Base-by-base conservation (phyloP, 1,140 invertebrate species). In the Augochlora pura region DNA sequence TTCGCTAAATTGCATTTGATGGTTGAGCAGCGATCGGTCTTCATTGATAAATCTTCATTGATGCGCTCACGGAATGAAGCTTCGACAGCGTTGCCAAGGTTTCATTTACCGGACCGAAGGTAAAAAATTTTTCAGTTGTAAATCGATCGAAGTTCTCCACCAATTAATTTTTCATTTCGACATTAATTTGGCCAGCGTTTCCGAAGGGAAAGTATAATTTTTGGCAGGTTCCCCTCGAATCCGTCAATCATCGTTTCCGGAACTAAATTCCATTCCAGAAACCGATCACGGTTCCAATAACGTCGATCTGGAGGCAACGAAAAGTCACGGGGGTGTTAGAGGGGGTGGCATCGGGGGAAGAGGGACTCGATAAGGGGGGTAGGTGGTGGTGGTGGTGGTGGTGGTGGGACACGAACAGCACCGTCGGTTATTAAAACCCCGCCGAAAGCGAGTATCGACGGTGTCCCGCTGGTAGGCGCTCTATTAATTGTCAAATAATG, bases 401-500 rank as follows among this genome's bases (percentile, higher is more conserved):
- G n/a, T n/a, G n/a, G 4, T 9, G 18, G 38, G 38, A 9, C 12
- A 1, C 10, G 67, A 70, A 70, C 27, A 63, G 46, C 60, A 54
- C 6, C 42, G 69, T 87, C 80, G 86, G 88, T 90, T 90, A 91
- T 88, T 89, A 89, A 90, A 91, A 90, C 80, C 73, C 54, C 75
- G 81, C 82, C 83, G 87, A 88, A 87, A 88, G 83, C 86, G 71
- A 23, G 77, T 80, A 87, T 87, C 80, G 75, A 80, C 69, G 82
- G 42, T 83, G 57, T 72, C 63, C 69, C 77, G 76, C 71, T 57
- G 67, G 74, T 81, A 82, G 77, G 82, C 85, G 77, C 76, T 78
- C 64, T 84, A 88, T 88, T 86, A 88, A 86, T 86, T 82, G 87
- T 83, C 83, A 85, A 89, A 91, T 92, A 91, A 91, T 90, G 88